Evolutionary conservation across 2,888 invertebrate genomes (phyloP), one percentile per base, ranked within the genome.

Genomic region (Pyrgus malvae): DNA sequence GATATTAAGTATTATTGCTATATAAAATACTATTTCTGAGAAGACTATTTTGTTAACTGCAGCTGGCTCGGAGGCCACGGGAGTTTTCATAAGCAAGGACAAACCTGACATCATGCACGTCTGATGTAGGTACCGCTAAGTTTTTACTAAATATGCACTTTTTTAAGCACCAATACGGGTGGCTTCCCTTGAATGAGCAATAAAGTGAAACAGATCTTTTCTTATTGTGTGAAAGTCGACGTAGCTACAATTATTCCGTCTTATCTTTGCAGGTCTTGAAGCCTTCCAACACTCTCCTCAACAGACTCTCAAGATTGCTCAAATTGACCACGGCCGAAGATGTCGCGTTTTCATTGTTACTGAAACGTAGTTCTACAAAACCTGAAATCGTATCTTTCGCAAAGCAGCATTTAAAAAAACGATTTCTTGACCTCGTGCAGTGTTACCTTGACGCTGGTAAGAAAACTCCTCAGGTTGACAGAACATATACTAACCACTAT

Each of bases 301-400:
- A 92, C 74, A 95, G 96, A 77, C 92, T 98, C 70, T 95, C 95
- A 83, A 95, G 96, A 91, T 93, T 96, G 72, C 92, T 98, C 73
- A 95, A 95, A 80, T 93, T 98, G 73, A 95, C 95, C 59, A 93
- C 96, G 68, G 95, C 97, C 41, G 97, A 98, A 88, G 98, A 98
- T 92, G 96, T 98, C 73, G 95, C 96, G 46, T 94, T 98, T 84
- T 96, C 96, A 56, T 91, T 98, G 72, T 95, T 96, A 59, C 90
- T 98, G 63, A 93, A 95, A 66, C 80, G 95, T 62, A 94, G 96
- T 75, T 97, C 97, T 12, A 92, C 93, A 38, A 95, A 94, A 80
- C 76, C 92, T 42, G 97, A 98, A 70, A 92, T 96, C 56, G 92
- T 93, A 59, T 91, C 91, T 65, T 91, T 94, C 72, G 95, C 98